These are phyloP conservation scores for Sternarchorhynchus goeldii DNA, from an alignment of 2,797 vertebrate genomes.

Conservation along the genomic window DNA sequence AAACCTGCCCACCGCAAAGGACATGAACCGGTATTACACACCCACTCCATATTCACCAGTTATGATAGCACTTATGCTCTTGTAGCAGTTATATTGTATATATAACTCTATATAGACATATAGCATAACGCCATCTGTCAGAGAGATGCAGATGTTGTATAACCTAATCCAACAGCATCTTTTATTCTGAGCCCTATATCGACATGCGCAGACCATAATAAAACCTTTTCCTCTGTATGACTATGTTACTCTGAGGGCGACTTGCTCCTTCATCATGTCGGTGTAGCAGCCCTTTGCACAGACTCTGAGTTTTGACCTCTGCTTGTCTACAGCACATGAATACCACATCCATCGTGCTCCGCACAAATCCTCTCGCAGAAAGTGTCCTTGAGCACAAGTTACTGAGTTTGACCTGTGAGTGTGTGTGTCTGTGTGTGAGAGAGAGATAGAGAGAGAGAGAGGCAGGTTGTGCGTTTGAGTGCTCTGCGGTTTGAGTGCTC, in stretches of 20 bases:
- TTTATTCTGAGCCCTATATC: too few species aligned
- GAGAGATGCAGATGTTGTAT: too few species aligned
- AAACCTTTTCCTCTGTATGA: too few species aligned
- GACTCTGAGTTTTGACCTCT: slow-evolving; percentile 10
- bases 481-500: slow-evolving; percentile 6
- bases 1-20: background rate
- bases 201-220: too few species aligned
- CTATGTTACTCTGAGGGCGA: background rate
- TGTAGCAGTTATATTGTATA: too few species aligned
- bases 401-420: background rate
- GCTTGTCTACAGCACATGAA: background rate
- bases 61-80: background rate
- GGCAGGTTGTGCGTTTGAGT: background rate
- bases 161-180: too few species aligned
- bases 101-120: too few species aligned
- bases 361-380: slow-evolving; percentile 29
- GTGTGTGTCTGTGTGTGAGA: slow-evolving; percentile 6
- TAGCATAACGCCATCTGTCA: too few species aligned
- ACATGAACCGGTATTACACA: background rate
- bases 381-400: slow-evolving; percentile 32
- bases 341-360: slow-evolving; percentile 9
- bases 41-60: slow-evolving; percentile 7
- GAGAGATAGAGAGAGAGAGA: too few species aligned
- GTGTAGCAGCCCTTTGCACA: slow-evolving; percentile 4
- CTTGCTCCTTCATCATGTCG: background rate